phyloP scores from a whole-genome alignment of 2,888 invertebrate genomes.

The Ceratothoa steindachneri region DNA sequence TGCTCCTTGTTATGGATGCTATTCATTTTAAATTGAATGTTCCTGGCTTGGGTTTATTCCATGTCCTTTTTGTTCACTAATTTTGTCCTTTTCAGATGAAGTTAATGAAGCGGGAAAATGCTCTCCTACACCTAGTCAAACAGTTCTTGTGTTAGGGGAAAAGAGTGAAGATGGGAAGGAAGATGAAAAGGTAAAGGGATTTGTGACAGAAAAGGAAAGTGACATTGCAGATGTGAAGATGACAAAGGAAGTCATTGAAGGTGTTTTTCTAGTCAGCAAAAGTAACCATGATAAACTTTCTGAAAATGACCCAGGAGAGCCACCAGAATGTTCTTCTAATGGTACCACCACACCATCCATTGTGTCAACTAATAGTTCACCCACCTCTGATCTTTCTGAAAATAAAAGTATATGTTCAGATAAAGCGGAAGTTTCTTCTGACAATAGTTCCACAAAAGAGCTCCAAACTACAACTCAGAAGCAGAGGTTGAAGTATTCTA shows the following conservation, averaged over 20 bases:
- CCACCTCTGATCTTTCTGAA: not conserved
- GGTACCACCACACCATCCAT: not conserved
- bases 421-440: not conserved
- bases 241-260: not conserved
- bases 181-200: no score
- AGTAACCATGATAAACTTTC: not conserved
- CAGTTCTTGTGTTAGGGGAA: not conserved
- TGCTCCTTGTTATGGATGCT: no score
- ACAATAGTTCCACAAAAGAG: not conserved
- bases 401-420: not conserved
- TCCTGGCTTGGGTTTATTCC: no score
- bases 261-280: not conserved
- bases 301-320: not conserved
- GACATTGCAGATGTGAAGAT: not conserved
- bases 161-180: not conserved
- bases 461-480: not conserved
- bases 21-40: no score
- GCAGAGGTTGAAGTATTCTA: not conserved
- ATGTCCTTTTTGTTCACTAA: no score
- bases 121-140: not conserved
- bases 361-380: not conserved
- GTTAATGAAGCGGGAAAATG: not conserved
- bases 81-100: no score
- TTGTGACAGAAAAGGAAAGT: not conserved
- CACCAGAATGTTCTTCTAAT: not conserved